phyloP scores from a whole-genome alignment of 1,140 invertebrate species.

The Psix sp. region DNA sequence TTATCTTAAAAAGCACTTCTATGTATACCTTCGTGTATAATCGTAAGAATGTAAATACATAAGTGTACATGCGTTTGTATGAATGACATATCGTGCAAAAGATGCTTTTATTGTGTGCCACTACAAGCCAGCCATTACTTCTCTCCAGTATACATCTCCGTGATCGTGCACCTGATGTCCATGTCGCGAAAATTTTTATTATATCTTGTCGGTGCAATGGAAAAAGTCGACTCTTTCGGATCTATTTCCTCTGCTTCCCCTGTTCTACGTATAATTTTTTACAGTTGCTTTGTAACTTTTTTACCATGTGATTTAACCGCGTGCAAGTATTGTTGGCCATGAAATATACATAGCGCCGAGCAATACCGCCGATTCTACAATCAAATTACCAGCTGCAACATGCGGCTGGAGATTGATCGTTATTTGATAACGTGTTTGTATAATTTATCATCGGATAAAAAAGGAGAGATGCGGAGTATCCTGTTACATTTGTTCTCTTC shows the following conservation, averaged over 20 bases:
- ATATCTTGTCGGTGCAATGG: slow-evolving; percentile 20
- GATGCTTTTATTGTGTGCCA: slow-evolving; percentile 57
- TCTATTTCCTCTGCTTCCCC: background rate
- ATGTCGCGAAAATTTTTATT: slow-evolving; percentile 37
- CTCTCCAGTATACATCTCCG: slow-evolving; percentile 38
- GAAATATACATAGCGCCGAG: slow-evolving; percentile 12
- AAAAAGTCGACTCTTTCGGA: slow-evolving; percentile 6
- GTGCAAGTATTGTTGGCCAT: slow-evolving; percentile 4
- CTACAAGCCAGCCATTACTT: slow-evolving; percentile 50
- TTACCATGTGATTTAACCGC: slow-evolving; percentile 29
- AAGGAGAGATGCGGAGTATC: background rate
- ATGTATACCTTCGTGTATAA: background rate
- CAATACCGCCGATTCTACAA: slow-evolving; percentile 10
- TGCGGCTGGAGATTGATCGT: slow-evolving; percentile 5
- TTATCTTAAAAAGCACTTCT: slow-evolving; percentile 10
- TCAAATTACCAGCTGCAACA: slow-evolving; percentile 13
- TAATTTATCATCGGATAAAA: slow-evolving; percentile 3
- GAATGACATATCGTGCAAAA: slow-evolving; percentile 29
- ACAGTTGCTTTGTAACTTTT: background rate
- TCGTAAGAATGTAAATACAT: background rate
- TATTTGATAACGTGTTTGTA: slow-evolving; percentile 19
- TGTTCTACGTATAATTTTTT: background rate
- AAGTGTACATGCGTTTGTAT: slow-evolving; percentile 8
- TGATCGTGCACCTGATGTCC: slow-evolving; percentile 51
- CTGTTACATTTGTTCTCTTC: slow-evolving; percentile 11